phyloP scores from a whole-genome alignment of 1,140 invertebrate species.

The Sarcophaga bullata region DNA sequence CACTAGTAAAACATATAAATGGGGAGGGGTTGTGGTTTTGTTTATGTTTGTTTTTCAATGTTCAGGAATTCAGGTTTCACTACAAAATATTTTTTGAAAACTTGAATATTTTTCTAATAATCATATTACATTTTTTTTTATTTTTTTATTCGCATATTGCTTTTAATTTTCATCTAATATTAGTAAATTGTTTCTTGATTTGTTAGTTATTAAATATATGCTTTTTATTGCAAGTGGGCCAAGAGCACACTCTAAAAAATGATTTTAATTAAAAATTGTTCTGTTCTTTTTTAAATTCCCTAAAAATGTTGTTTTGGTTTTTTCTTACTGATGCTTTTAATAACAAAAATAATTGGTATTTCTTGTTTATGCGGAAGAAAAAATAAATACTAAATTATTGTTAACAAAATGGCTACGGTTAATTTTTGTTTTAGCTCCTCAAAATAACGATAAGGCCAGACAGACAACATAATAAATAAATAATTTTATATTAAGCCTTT shows the following conservation, averaged over 20 bases:
- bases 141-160: neutral
- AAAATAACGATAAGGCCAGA: neutral
- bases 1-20: constrained; percentile 39
- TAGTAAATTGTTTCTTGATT: constrained; percentile 19
- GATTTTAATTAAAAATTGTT: neutral
- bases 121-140: constrained; percentile 1
- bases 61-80: constrained; percentile 10
- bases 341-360: neutral
- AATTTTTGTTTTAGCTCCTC: neutral
- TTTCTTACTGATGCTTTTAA: neutral
- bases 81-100: constrained; percentile 11
- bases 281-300: constrained; percentile 33
- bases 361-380: neutral
- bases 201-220: neutral
- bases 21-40: constrained; percentile 7
- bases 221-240: constrained; percentile 8
- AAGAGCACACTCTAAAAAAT: neutral
- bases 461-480: neutral
- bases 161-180: constrained; percentile 7
- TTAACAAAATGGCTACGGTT: constrained; percentile 16
- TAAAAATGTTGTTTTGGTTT: constrained; percentile 34
- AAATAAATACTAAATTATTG: neutral
- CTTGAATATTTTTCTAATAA: constrained; percentile 22
- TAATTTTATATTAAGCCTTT: neutral
- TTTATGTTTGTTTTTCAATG: neutral